Evolutionary conservation across 1,140 invertebrate genomes (phyloP).

Genomic region (Dendrolimus punctatus): DNA sequence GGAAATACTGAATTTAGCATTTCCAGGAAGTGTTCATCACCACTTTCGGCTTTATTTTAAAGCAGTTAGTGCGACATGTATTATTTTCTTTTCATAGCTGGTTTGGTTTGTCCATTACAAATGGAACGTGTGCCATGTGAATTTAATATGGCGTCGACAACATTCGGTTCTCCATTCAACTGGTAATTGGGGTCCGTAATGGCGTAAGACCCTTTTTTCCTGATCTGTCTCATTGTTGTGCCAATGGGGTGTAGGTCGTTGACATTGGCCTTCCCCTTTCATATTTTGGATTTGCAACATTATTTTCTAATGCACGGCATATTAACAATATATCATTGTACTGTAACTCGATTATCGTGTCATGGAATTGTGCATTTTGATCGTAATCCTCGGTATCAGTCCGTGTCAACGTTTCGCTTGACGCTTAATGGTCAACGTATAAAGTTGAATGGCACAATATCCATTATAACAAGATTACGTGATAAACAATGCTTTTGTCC

Average conservation of each 20-base stretch:
- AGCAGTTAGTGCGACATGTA: not conserved
- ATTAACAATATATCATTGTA: slow-evolving; percentile 49
- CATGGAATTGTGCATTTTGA: slow-evolving; percentile 21
- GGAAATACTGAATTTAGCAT: too few species aligned
- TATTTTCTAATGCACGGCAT: slow-evolving; percentile 43
- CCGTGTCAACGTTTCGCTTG: slow-evolving; percentile 17
- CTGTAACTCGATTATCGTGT: slow-evolving; percentile 21
- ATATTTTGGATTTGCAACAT: slow-evolving; percentile 47
- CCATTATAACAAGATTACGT: not conserved
- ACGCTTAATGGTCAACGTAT: slow-evolving; percentile 2
- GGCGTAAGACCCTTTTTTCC: slow-evolving; percentile 52
- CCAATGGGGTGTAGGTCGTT: slow-evolving; percentile 54
- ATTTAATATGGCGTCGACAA: slow-evolving; percentile 31
- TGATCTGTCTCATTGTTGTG: slow-evolving; percentile 49
- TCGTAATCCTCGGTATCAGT: slow-evolving; percentile 19
- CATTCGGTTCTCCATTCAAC: slow-evolving; percentile 42
- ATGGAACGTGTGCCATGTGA: slow-evolving; percentile 33
- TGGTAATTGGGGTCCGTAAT: slow-evolving; percentile 52
- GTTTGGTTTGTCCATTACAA: slow-evolving; percentile 14
- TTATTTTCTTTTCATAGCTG: slow-evolving; percentile 5
- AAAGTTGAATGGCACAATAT: not conserved
- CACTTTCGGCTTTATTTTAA: too few species aligned
- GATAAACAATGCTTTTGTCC: not conserved
- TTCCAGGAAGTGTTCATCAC: too few species aligned
- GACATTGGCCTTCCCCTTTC: slow-evolving; percentile 60